A percentile compares a stretch with the other conserved stretches of the same genome.
These are phyloP conservation scores for Drosophila subsilvestris DNA, from an alignment of 2,888 invertebrate genomes.

Conservation along the genomic window DNA sequence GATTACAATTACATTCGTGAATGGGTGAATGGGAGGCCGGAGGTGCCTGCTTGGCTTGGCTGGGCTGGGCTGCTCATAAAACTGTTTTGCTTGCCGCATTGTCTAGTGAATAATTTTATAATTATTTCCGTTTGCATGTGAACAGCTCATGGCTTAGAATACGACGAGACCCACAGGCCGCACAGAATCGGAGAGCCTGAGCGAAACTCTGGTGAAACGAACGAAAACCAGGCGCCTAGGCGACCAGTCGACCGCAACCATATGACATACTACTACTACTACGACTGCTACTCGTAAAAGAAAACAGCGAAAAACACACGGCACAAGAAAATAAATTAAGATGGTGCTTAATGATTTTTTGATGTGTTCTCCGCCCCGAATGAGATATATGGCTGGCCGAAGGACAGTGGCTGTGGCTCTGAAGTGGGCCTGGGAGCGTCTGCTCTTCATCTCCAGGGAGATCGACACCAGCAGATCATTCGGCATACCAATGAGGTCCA, in stretches of 20 bases:
- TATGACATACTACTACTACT: conserved; percentile 27
- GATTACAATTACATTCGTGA: not conserved
- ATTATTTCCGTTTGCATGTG: conserved; percentile 68
- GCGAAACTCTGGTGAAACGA: conserved; percentile 9
- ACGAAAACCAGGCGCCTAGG: not conserved
- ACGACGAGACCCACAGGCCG: conserved; percentile 2
- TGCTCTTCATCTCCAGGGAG: not conserved
- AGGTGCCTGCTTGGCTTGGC: conserved; percentile 14
- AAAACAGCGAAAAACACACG: conserved; percentile 1
- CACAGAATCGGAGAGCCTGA: not conserved
- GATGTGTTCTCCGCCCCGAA: conserved; percentile 15
- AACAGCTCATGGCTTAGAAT: conserved; percentile 43
- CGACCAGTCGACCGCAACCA: conserved; percentile 27
- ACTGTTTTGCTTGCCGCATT: conserved; percentile 10
- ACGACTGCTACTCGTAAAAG: not conserved
- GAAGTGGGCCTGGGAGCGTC: too few species aligned
- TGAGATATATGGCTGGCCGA: conserved; percentile 5
- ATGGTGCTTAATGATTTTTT: conserved; percentile 21
- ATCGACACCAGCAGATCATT: not conserved
- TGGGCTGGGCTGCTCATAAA: not conserved
- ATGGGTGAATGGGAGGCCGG: conserved; percentile 18
- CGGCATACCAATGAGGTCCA: conserved; percentile 36
- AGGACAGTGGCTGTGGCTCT: conserved; percentile 14
- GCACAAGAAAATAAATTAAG: conserved; percentile 29
- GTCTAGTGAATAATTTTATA: conserved; percentile 46